phyloP scores from a whole-genome alignment of 1,140 invertebrate species.

The Formica exsecta region DNA sequence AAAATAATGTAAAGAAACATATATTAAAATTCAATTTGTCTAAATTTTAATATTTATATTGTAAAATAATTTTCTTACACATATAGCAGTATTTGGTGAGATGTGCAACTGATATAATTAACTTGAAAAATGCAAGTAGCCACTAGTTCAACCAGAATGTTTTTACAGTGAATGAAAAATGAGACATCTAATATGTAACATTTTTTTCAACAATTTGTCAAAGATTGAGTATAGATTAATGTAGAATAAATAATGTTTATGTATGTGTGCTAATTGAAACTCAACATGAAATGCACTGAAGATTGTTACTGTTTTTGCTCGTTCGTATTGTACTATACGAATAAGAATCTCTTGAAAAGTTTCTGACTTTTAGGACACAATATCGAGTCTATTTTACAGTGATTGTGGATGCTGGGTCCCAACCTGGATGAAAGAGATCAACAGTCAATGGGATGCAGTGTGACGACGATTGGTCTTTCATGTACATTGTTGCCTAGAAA shows the following conservation, averaged over 20 bases:
- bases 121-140: slow-evolving; percentile 28
- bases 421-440: slow-evolving; percentile 88
- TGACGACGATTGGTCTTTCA: slow-evolving; percentile 94
- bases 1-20: slow-evolving; percentile 14
- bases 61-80: slow-evolving; percentile 42
- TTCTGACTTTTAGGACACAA: slow-evolving; percentile 43
- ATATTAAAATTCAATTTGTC: slow-evolving; percentile 5
- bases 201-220: slow-evolving; percentile 36
- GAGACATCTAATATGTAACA: background rate
- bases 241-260: slow-evolving; percentile 69
- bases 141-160: slow-evolving; percentile 27
- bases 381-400: slow-evolving; percentile 52
- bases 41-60: slow-evolving; percentile 41
- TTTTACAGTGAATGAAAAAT: slow-evolving; percentile 34
- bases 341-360: slow-evolving; percentile 52
- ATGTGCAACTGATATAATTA: slow-evolving; percentile 5
- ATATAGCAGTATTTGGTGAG: slow-evolving; percentile 26
- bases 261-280: slow-evolving; percentile 38
- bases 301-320: slow-evolving; percentile 35
- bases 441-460: slow-evolving; percentile 94
- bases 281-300: slow-evolving; percentile 59
- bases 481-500: slow-evolving; percentile 91
- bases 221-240: slow-evolving; percentile 45
- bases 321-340: slow-evolving; percentile 41
- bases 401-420: slow-evolving; percentile 79